A percentile compares a stretch with the other conserved stretches of the same genome.
These are phyloP conservation scores for Lepidochitona cinerea DNA, from an alignment of 2,888 invertebrate species.

Conservation along the genomic window DNA sequence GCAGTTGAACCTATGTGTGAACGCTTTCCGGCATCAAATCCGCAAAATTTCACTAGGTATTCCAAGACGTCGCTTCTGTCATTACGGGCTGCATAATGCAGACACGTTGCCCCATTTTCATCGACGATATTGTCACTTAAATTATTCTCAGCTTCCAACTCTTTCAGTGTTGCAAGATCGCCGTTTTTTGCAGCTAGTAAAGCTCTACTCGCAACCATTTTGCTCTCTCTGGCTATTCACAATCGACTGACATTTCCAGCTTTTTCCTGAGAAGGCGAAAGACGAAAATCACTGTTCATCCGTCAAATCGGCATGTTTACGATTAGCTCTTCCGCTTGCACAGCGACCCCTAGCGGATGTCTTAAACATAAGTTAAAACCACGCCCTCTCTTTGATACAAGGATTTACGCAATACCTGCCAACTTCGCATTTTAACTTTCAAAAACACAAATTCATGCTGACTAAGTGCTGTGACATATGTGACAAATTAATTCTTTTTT, in stretches of 20 bases:
- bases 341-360: not conserved
- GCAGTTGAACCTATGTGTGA: constrained; percentile 67
- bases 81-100: constrained; percentile 70
- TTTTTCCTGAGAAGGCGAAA: not conserved
- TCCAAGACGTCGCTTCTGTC: constrained; percentile 60
- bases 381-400: too few species aligned
- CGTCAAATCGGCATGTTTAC: not conserved
- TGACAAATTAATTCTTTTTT: too few species aligned
- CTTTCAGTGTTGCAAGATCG: constrained; percentile 31
- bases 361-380: not conserved
- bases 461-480: too few species aligned
- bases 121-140: constrained; percentile 41
- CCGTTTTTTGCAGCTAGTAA: constrained; percentile 44
- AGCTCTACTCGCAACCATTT: constrained; percentile 5
- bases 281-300: not conserved
- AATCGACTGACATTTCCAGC: not conserved
- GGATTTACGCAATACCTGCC: too few species aligned
- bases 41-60: constrained; percentile 56
- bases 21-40: constrained; percentile 46
- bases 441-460: too few species aligned
- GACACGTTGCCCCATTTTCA: constrained; percentile 64
- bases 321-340: not conserved
- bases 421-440: too few species aligned
- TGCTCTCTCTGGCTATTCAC: not conserved
- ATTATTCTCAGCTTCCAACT: constrained; percentile 9